Percentiles rank a stretch among this genome's conserved stretches.
Conservation (phyloP, 30 jellyfish, hydroid and myxozoan genomes). For the Sanderia malayensis region DNA sequence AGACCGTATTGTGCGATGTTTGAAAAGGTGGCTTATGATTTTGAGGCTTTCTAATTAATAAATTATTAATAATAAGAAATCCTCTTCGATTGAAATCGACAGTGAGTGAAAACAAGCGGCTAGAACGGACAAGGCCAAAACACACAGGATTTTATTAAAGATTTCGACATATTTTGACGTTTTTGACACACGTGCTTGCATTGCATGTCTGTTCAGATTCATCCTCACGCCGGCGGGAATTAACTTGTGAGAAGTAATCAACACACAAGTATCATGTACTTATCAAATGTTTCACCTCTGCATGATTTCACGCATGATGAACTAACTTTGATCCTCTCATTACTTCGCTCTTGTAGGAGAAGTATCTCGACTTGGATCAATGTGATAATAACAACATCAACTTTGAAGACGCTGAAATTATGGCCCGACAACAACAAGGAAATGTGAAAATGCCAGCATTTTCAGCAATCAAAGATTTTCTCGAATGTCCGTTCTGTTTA, state of each 20-base stretch:
- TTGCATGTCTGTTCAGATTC: no score
- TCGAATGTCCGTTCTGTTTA: constrained; percentile 52
- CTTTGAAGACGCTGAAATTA: neutral
- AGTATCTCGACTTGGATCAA: neutral
- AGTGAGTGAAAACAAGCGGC: no score
- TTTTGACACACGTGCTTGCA: no score
- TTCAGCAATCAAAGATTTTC: constrained; percentile 45
- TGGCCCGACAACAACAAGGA: constrained; percentile 54
- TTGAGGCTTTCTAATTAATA: no score
- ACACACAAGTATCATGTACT: no score
- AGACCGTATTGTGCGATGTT: neutral
- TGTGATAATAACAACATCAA: neutral
- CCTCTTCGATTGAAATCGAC: no score
- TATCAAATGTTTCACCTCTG: constrained; percentile 12
- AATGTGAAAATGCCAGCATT: constrained; percentile 35
- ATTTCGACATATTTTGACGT: no score
- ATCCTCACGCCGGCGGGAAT: no score
- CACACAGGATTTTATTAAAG: no score
- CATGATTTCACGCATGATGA: constrained; percentile 12
- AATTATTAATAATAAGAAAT: neutral
- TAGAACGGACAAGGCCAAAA: no score
- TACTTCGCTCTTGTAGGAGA: neutral
- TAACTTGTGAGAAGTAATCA: no score
- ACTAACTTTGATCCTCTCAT: no score
- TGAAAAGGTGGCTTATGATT: neutral